These are phyloP conservation scores for Mola mola DNA, from an alignment of 2,113 vertebrate genomes.

Conservation along the genomic window DNA sequence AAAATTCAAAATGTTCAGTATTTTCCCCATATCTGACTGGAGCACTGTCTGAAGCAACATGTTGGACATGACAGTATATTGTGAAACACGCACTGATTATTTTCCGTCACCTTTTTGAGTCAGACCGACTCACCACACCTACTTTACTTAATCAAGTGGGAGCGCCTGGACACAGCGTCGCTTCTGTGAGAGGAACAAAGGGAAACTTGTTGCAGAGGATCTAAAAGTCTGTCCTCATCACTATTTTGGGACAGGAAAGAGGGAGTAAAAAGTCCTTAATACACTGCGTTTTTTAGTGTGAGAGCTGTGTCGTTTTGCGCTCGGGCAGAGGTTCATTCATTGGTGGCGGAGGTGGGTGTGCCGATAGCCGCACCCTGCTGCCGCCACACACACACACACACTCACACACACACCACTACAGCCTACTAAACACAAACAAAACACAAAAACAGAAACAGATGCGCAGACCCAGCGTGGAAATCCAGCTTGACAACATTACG, in stretches of 20 bases:
- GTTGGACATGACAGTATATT: background rate
- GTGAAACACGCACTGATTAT: background rate
- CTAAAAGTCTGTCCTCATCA: background rate
- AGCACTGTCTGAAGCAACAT: background rate
- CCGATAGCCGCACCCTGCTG: constrained; percentile 65
- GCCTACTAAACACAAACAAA: constrained; percentile 13
- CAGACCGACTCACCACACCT: background rate
- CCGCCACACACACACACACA: constrained; percentile 26
- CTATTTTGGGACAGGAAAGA: background rate
- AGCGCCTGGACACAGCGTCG: background rate
- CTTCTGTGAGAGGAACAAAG: background rate
- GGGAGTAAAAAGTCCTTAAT: background rate
- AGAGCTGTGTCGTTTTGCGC: constrained; percentile 12
- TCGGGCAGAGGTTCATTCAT: constrained; percentile 59
- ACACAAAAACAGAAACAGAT: constrained; percentile 2
- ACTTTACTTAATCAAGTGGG: no score
- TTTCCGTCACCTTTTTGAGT: background rate
- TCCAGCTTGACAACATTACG: no score
- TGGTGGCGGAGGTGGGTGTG: constrained; percentile 69
- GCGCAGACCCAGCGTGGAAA: no score
- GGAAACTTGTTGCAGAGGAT: background rate
- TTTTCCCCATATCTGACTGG: background rate
- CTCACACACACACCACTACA: background rate
- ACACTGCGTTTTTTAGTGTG: background rate
- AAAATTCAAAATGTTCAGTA: background rate